Evolutionary conservation across 1,140 invertebrate genomes (phyloP).

Genomic region (Sipha flava): DNA sequence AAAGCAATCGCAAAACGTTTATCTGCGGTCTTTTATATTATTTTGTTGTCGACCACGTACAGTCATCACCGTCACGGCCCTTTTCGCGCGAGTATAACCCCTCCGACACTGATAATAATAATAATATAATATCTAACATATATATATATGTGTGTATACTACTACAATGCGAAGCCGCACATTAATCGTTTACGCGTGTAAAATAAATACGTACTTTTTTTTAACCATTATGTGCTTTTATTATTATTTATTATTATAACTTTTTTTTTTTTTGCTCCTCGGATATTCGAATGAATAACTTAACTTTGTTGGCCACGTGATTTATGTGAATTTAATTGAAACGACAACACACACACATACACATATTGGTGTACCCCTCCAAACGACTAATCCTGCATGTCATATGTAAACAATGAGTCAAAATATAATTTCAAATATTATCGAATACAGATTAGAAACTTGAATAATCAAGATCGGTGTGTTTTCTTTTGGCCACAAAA

Average conservation of each 20-base stretch:
- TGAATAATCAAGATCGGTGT: too few relatives aligned
- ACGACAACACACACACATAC: background rate
- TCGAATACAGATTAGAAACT: too few relatives aligned
- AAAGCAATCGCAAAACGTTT: constrained; percentile 14
- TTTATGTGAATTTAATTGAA: background rate
- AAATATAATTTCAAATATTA: too few relatives aligned
- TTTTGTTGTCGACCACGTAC: too few relatives aligned
- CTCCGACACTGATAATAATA: background rate
- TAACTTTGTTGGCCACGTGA: background rate
- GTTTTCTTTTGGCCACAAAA: too few relatives aligned
- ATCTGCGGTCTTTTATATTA: background rate
- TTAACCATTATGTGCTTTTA: too few relatives aligned
- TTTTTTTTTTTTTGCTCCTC: background rate
- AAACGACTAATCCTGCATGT: too few relatives aligned
- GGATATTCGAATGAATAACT: background rate
- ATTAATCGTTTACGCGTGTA: background rate
- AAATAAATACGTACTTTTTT: too few relatives aligned
- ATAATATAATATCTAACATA: background rate
- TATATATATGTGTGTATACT: too few relatives aligned
- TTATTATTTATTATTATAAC: background rate
- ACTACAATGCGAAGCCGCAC: background rate
- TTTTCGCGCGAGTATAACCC: background rate
- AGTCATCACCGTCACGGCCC: background rate
- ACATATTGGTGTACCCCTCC: too few relatives aligned
- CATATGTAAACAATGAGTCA: too few relatives aligned